Conservation (phyloP, 2,113 vertebrate species). For the Neolamprologus sp. region DNA sequence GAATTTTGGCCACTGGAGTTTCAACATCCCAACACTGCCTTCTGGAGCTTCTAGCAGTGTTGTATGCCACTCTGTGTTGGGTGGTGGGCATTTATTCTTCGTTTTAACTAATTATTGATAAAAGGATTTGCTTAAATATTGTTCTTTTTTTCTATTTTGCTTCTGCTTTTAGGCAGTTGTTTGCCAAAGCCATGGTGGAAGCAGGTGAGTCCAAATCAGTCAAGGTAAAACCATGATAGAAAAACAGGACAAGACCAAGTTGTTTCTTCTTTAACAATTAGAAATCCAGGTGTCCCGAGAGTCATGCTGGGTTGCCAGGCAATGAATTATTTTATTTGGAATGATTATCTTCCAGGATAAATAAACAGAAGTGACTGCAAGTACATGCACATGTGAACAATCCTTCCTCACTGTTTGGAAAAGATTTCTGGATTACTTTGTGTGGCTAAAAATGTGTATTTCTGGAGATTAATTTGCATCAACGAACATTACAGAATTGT, state of each 20-base stretch:
- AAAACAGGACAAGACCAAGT: not conserved
- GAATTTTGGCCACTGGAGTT: not conserved
- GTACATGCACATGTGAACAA: not conserved
- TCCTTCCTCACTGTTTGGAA: not conserved
- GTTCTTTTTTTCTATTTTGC: not conserved
- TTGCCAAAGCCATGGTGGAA: not conserved
- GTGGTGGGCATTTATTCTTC: not conserved
- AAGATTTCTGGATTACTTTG: not conserved
- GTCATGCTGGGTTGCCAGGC: not conserved
- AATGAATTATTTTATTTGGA: not conserved
- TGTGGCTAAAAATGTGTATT: not conserved
- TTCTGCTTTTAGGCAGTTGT: not conserved
- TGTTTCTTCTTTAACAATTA: not conserved
- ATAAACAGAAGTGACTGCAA: not conserved
- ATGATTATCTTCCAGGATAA: not conserved
- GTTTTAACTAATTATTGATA: constrained; percentile 31
- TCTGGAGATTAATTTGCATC: not conserved
- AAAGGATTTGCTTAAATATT: constrained; percentile 6
- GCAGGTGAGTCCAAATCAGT: not conserved
- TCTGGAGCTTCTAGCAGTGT: not conserved
- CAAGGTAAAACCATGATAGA: not conserved
- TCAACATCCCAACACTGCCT: not conserved
- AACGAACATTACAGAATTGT: not conserved
- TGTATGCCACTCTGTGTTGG: not conserved
- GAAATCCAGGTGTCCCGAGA: not conserved